These are phyloP conservation scores for Eilema griseolum DNA, from an alignment of 2,888 invertebrate species.

Conservation along the genomic window DNA sequence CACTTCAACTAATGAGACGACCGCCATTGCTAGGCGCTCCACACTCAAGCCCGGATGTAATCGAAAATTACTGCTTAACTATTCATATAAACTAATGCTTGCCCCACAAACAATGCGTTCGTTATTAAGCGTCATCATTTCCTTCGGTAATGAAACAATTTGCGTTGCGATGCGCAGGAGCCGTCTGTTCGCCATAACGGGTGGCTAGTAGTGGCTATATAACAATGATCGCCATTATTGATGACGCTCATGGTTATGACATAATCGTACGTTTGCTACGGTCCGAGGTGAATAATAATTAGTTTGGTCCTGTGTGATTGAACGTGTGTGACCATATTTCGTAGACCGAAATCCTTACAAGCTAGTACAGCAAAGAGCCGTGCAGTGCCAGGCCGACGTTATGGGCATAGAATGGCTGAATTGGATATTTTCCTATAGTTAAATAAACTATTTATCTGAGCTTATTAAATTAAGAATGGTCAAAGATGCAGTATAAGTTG, in stretches of 20 bases:
- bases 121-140: slow-evolving; percentile 37
- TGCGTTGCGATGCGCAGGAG: slow-evolving; percentile 53
- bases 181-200: slow-evolving; percentile 50
- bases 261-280: slow-evolving; percentile 48
- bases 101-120: slow-evolving; percentile 32
- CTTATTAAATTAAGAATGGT: too few relatives aligned
- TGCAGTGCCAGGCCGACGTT: too few relatives aligned
- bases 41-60: slow-evolving; percentile 5
- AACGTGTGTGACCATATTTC: too few relatives aligned
- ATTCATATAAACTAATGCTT: slow-evolving; percentile 9
- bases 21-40: too few relatives aligned
- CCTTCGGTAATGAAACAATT: slow-evolving; percentile 49
- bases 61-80: slow-evolving; percentile 2
- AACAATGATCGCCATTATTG: slow-evolving; percentile 53
- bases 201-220: slow-evolving; percentile 46
- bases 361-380: too few relatives aligned
- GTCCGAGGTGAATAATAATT: slow-evolving; percentile 55
- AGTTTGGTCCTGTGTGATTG: slow-evolving; percentile 10
- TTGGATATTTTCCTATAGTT: too few relatives aligned
- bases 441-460: too few relatives aligned
- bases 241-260: slow-evolving; percentile 48
- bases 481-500: too few relatives aligned
- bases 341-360: too few relatives aligned
- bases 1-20: too few relatives aligned
- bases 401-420: too few relatives aligned